Evolutionary conservation across 2,113 vertebrate genomes (phyloP).

Genomic region (Rafetus swinhoei): DNA sequence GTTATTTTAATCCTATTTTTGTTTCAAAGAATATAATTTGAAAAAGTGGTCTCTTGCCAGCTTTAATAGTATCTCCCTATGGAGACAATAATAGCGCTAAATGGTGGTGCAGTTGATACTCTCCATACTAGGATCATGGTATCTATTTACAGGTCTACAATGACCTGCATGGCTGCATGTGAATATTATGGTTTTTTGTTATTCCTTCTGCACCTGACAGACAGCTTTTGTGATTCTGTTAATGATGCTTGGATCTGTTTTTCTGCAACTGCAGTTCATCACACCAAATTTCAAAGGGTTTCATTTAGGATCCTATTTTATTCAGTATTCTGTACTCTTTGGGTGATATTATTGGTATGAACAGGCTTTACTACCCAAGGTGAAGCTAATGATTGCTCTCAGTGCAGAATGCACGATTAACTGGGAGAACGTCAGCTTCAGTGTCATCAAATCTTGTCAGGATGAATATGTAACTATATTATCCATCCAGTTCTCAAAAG

Average conservation of each 20-base stretch:
- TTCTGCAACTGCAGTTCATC: background rate
- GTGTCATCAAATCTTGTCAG: background rate
- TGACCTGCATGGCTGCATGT: background rate
- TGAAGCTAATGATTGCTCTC: background rate
- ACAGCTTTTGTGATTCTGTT: background rate
- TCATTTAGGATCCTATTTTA: background rate
- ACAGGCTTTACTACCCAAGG: background rate
- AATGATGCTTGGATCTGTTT: background rate
- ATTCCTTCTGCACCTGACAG: background rate
- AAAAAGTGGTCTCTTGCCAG: background rate
- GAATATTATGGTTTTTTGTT: background rate
- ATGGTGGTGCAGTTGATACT: background rate
- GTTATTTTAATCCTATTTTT: background rate
- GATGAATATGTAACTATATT: background rate
- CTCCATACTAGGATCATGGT: background rate
- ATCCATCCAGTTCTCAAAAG: background rate
- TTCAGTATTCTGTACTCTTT: background rate
- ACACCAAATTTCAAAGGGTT: background rate
- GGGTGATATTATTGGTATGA: background rate
- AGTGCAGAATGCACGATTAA: background rate
- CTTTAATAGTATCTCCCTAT: conserved; percentile 5
- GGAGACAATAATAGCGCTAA: background rate
- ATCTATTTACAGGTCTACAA: background rate
- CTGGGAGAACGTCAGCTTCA: background rate
- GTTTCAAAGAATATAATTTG: background rate